phyloP scores from a whole-genome alignment of 2,888 invertebrate genomes.

The Drosophila paramelanica region DNA sequence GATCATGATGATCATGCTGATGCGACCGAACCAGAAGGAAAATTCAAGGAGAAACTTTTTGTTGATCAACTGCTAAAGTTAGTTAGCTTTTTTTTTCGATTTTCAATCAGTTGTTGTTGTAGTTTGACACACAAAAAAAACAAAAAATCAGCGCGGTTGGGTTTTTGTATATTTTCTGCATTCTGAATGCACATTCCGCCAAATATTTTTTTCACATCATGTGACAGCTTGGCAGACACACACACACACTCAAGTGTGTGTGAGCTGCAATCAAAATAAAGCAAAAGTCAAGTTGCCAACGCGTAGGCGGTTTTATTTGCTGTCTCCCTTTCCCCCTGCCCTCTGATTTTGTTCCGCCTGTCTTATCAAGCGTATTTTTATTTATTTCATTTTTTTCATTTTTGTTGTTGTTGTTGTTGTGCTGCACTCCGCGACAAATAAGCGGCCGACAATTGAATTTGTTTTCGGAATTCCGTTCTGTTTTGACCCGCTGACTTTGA shows the following conservation, averaged over 20 bases:
- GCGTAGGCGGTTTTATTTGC: constrained; percentile 44
- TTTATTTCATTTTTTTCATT: neutral
- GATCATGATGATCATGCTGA: constrained; percentile 11
- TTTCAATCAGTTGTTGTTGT: constrained; percentile 47
- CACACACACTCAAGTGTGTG: constrained; percentile 4
- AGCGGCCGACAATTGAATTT: constrained; percentile 48
- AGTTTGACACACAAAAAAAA: constrained; percentile 34
- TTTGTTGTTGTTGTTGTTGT: neutral
- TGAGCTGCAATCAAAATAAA: constrained; percentile 52
- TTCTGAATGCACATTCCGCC: constrained; percentile 57
- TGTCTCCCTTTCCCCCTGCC: neutral
- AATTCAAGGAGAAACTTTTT: constrained; percentile 28
- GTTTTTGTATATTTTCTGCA: constrained; percentile 23
- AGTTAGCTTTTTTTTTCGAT: constrained; percentile 51
- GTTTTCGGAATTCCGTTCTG: constrained; percentile 9
- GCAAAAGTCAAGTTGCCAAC: constrained; percentile 42
- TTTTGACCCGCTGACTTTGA: constrained; percentile 27
- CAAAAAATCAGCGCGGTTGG: constrained; percentile 11
- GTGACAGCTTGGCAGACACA: constrained; percentile 50
- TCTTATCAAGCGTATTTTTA: constrained; percentile 30
- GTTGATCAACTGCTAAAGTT: constrained; percentile 20
- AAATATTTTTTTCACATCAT: constrained; percentile 60
- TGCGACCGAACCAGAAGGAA: constrained; percentile 12
- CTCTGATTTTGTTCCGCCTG: constrained; percentile 1
- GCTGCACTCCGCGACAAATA: constrained; percentile 30